A percentile compares a stretch with the other conserved stretches of the same genome.
Evolutionary conservation across 2,113 vertebrate genomes (phyloP).

Genomic region (Calypte anna): DNA sequence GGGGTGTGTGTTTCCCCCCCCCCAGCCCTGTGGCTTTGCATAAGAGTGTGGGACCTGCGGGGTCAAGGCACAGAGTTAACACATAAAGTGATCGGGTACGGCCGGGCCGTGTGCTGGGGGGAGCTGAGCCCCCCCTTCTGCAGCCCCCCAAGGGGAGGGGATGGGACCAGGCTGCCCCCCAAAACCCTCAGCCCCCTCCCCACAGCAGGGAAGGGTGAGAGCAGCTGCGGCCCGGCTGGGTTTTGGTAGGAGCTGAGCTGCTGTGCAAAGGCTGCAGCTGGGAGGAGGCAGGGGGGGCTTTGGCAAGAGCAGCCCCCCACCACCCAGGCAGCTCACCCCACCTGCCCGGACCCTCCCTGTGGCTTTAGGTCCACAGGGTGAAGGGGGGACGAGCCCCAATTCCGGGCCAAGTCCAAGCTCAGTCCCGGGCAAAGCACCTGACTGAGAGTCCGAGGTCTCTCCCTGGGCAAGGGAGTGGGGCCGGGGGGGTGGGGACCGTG

Average conservation of each 20-base stretch:
- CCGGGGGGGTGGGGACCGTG: background rate
- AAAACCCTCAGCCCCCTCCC: background rate
- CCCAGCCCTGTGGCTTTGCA: conserved; percentile 14
- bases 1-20: background rate
- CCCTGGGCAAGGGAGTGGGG: background rate
- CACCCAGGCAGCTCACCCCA: background rate
- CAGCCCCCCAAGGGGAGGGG: background rate
- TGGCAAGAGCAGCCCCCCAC: background rate
- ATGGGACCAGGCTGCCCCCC: background rate
- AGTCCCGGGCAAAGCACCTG: background rate
- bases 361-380: background rate
- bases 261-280: conserved; percentile 17
- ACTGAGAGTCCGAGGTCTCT: background rate
- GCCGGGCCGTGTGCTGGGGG: background rate
- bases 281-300: background rate
- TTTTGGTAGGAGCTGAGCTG: background rate
- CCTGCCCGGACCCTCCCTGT: background rate
- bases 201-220: background rate
- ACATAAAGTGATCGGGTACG: background rate
- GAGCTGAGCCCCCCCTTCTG: background rate
- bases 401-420: background rate
- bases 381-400: background rate
- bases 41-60: conserved; percentile 45
- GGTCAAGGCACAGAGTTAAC: conserved; percentile 66
- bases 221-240: rapidly evolving